Percentiles rank a stretch among this genome's conserved stretches.
phyloP scores from a whole-genome alignment of 2,113 vertebrate species.

The Enhydra lutris region DNA sequence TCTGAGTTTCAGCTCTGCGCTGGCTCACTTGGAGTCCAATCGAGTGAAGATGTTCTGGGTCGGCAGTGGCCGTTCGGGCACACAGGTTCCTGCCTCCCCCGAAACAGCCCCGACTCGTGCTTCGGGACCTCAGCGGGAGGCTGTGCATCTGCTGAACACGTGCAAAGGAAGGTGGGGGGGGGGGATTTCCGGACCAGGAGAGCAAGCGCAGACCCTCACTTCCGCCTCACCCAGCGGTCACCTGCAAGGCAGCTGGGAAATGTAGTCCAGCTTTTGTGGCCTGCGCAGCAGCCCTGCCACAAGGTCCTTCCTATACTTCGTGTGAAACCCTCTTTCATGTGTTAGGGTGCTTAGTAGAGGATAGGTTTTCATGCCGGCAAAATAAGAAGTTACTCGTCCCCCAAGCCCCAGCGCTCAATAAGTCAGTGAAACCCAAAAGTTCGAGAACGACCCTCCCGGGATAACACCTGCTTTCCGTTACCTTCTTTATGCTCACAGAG shows the following conservation, averaged over 20 bases:
- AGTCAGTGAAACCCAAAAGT: background rate
- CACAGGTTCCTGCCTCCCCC: background rate
- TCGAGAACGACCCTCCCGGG: background rate
- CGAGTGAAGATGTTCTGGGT: background rate
- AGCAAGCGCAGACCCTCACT: background rate
- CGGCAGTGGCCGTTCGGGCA: rapidly evolving
- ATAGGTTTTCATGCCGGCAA: background rate
- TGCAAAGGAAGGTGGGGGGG: background rate
- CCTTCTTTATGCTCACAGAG: background rate
- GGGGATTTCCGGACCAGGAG: background rate
- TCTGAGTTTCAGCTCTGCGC: background rate
- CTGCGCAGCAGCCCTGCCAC: background rate
- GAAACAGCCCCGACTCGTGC: background rate
- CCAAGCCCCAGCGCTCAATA: background rate
- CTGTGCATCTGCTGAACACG: background rate
- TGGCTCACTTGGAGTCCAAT: background rate
- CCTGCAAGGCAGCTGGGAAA: background rate
- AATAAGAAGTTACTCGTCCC: background rate
- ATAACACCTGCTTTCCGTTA: background rate
- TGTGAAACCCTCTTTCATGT: background rate
- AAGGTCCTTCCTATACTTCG: background rate
- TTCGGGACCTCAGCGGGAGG: background rate
- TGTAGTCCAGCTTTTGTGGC: background rate
- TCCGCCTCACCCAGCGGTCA: background rate
- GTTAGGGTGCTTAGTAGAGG: background rate